These are phyloP conservation scores for Dynastes hyllus DNA, from an alignment of 2,888 invertebrate genomes.

Conservation along the genomic window DNA sequence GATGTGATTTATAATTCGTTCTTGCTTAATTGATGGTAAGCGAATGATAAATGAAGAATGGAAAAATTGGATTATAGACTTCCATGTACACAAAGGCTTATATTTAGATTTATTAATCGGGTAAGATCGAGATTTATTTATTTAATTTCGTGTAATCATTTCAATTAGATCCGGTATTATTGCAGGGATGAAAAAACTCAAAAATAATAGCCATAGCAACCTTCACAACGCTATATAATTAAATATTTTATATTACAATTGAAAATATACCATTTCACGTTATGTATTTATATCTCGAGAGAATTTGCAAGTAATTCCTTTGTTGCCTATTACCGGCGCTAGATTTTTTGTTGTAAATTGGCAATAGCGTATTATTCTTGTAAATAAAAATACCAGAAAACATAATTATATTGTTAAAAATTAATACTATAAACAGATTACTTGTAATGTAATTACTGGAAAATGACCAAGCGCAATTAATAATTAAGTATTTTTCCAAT, in stretches of 20 bases:
- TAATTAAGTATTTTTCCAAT: too few relatives aligned
- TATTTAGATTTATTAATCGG: conserved; percentile 5
- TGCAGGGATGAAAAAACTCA: too few relatives aligned
- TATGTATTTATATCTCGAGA: neutral
- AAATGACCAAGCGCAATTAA: too few relatives aligned
- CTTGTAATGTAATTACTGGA: too few relatives aligned
- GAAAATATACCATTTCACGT: neutral
- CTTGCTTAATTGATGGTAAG: conserved; percentile 16
- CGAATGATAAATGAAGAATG: conserved; percentile 2
- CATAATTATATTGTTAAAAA: neutral
- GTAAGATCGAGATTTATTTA: neutral
- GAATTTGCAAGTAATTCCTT: neutral
- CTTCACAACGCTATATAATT: neutral
- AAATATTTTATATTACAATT: neutral
- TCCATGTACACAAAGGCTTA: neutral
- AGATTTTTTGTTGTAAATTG: neutral
- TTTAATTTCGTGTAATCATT: neutral
- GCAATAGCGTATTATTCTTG: neutral
- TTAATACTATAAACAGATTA: neutral
- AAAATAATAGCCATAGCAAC: neutral
- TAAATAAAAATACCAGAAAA: neutral
- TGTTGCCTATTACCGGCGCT: neutral
- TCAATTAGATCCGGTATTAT: neutral
- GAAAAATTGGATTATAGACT: neutral
- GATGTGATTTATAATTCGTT: conserved; percentile 11